phyloP scores from a whole-genome alignment of 2,797 vertebrate species.

The Neoniphon sammara region DNA sequence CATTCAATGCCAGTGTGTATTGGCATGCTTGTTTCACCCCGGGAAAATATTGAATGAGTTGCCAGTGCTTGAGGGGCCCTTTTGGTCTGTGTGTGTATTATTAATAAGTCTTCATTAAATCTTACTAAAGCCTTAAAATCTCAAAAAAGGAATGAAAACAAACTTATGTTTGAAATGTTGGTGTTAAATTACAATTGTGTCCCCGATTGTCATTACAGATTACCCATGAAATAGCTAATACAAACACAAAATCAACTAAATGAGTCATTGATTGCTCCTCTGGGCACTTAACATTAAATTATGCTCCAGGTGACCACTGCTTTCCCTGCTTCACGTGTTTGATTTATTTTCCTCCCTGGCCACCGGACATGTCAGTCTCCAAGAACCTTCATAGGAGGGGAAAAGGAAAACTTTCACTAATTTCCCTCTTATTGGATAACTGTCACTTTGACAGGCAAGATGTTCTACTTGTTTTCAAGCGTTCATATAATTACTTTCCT shows the following conservation, averaged over 20 bases:
- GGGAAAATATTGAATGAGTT: background rate
- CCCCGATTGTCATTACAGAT: constrained; percentile 4
- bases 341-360: constrained; percentile 39
- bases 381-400: background rate
- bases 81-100: background rate
- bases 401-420: background rate
- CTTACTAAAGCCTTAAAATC: background rate
- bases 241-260: constrained; percentile 33
- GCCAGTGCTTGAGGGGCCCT: background rate
- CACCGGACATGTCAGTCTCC: background rate
- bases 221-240: constrained; percentile 9
- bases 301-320: constrained; percentile 20
- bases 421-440: background rate
- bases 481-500: constrained; percentile 5
- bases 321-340: constrained; percentile 23
- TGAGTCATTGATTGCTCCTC: constrained; percentile 38
- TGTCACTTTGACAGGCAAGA: background rate
- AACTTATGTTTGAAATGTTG: background rate
- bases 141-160: constrained; percentile 5
- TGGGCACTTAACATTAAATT: background rate
- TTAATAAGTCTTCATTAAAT: background rate
- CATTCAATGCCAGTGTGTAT: constrained; percentile 1
- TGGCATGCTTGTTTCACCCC: constrained; percentile 8
- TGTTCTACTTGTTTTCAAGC: constrained; percentile 1
- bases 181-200: constrained; percentile 3